Evolutionary conservation across 2,888 invertebrate species (phyloP).

Genomic region (Morinoia aosen): DNA sequence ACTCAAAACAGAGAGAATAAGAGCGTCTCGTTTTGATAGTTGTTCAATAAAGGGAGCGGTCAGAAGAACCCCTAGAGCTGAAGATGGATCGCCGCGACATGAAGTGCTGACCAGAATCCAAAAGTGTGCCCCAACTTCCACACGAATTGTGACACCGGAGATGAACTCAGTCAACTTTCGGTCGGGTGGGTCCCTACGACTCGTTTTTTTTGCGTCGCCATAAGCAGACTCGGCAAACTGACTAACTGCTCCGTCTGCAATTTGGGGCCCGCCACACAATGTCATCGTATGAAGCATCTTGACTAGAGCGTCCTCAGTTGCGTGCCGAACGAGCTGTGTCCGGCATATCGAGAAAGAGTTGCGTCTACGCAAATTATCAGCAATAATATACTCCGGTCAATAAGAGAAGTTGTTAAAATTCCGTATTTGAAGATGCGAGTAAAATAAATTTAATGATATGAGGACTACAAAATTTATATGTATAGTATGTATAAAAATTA

Average conservation of each 20-base stretch:
- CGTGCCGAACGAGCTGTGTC: too few relatives aligned
- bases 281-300: not conserved
- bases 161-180: slow-evolving; percentile 43
- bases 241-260: not conserved
- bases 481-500: not conserved
- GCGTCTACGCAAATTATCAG: not conserved
- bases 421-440: not conserved
- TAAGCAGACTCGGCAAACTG: not conserved
- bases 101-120: not conserved
- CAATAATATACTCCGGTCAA: not conserved
- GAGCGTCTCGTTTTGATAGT: not conserved
- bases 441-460: not conserved
- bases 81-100: slow-evolving; percentile 32
- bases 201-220: not conserved
- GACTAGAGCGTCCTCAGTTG: too few relatives aligned
- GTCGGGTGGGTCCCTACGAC: not conserved
- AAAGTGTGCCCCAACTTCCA: not conserved
- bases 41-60: slow-evolving; percentile 46
- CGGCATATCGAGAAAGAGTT: not conserved
- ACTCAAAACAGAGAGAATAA: not conserved
- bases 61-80: not conserved
- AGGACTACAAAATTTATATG: not conserved
- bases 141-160: slow-evolving; percentile 21
- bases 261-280: not conserved
- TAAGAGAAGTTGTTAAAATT: not conserved